phyloP scores from a whole-genome alignment of 2,888 invertebrate species.

The Anodontia alba region DNA sequence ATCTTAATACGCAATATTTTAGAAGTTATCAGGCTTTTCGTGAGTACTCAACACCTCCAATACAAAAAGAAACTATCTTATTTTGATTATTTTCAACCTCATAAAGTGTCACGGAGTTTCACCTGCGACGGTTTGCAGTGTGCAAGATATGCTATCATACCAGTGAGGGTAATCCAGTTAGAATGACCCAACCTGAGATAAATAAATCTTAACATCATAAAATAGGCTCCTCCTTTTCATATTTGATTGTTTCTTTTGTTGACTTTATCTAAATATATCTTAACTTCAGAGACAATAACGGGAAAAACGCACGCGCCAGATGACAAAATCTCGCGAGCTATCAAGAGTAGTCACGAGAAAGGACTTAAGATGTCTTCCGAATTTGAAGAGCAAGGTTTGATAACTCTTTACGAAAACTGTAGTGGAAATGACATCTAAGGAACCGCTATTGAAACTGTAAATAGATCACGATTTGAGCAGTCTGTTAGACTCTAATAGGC shows the following conservation, averaged over 20 bases:
- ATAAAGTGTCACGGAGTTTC: neutral
- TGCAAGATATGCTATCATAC: constrained; percentile 6
- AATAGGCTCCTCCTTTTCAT: neutral
- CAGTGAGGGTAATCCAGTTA: neutral
- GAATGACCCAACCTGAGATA: neutral
- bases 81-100: constrained; percentile 1
- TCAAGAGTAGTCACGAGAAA: constrained; percentile 47
- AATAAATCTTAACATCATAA: constrained; percentile 12
- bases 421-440: neutral
- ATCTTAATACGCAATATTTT: constrained; percentile 14
- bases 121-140: constrained; percentile 9
- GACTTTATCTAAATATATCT: constrained; percentile 13
- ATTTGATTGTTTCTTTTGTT: constrained; percentile 14
- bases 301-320: constrained; percentile 60
- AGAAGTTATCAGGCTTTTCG: neutral
- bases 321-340: constrained; percentile 60
- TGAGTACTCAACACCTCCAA: constrained; percentile 2
- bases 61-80: constrained; percentile 11
- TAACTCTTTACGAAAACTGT: neutral
- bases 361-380: constrained; percentile 20
- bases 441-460: constrained; percentile 1
- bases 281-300: constrained; percentile 16
- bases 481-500: neutral
- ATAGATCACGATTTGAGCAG: constrained; percentile 7
- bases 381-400: constrained; percentile 9